Conservation (phyloP, 2,113 vertebrate genomes). For the Micronycteris hirsuta region DNA sequence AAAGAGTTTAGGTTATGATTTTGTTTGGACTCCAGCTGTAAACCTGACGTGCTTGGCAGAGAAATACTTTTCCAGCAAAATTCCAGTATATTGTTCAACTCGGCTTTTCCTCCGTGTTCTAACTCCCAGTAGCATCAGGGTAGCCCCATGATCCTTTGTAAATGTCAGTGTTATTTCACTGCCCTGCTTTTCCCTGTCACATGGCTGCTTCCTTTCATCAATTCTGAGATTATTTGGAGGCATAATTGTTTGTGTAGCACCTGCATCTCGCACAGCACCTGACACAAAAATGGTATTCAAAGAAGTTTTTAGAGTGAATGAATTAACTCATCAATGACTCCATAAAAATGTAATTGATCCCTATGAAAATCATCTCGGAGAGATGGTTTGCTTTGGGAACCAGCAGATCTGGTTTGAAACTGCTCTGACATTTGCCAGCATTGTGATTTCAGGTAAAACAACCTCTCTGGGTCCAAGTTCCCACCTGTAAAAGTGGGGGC, state of each 20-base stretch:
- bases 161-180: not conserved
- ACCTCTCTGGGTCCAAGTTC: too few relatives aligned
- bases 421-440: too few relatives aligned
- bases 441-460: too few relatives aligned
- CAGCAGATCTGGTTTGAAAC: not conserved
- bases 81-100: not conserved
- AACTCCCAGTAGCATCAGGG: too few relatives aligned
- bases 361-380: not conserved
- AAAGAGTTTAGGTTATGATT: not conserved
- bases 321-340: not conserved
- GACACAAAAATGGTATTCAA: not conserved
- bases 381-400: not conserved
- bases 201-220: not conserved
- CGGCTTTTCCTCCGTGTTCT: not conserved
- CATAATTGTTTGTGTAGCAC: not conserved
- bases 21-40: not conserved
- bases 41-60: not conserved
- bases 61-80: not conserved
- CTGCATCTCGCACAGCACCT: not conserved
- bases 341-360: not conserved
- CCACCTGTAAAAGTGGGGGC: too few relatives aligned
- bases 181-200: too few relatives aligned
- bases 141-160: accelerated
- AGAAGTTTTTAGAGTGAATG: not conserved
- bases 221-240: not conserved